Evolutionary conservation across 2,888 invertebrate species (phyloP).

Genomic region (Papilio demoleus): DNA sequence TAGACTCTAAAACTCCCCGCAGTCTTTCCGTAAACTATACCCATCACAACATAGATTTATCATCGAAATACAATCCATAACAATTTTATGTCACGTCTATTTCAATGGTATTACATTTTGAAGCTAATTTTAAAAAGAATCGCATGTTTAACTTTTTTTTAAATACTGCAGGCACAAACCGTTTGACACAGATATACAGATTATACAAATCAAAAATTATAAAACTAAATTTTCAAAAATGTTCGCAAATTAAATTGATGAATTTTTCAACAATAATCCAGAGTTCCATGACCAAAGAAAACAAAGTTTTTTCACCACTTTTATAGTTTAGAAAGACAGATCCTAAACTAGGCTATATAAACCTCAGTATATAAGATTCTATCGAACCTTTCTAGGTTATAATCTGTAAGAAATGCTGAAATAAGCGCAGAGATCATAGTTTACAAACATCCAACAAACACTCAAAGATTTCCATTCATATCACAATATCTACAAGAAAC

Average conservation of each 20-base stretch:
- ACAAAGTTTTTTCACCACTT: not conserved
- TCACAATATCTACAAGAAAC: constrained; percentile 36
- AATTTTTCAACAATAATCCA: too few species aligned
- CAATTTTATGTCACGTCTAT: too few species aligned
- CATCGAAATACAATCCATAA: not conserved
- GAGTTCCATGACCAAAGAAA: not conserved
- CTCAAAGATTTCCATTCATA: constrained; percentile 12
- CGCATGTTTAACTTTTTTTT: not conserved
- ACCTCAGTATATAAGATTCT: constrained; percentile 22
- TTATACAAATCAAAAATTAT: too few species aligned
- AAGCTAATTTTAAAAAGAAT: not conserved
- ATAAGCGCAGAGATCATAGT: constrained; percentile 36
- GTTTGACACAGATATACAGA: not conserved
- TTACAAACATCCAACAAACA: constrained; percentile 19
- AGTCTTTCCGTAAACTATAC: constrained; percentile 72
- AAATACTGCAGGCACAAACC: too few species aligned
- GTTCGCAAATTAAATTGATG: too few species aligned
- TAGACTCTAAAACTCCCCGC: constrained; percentile 50
- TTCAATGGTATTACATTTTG: not conserved
- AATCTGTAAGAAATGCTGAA: constrained; percentile 10
- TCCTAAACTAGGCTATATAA: not conserved
- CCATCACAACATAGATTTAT: constrained; percentile 25
- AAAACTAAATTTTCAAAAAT: too few species aligned
- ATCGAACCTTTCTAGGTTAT: constrained; percentile 5
- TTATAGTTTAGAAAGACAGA: constrained; percentile 28